Evolutionary conservation across 2,888 invertebrate genomes (phyloP).

Genomic region (Pristionchus fissidentatus): DNA sequence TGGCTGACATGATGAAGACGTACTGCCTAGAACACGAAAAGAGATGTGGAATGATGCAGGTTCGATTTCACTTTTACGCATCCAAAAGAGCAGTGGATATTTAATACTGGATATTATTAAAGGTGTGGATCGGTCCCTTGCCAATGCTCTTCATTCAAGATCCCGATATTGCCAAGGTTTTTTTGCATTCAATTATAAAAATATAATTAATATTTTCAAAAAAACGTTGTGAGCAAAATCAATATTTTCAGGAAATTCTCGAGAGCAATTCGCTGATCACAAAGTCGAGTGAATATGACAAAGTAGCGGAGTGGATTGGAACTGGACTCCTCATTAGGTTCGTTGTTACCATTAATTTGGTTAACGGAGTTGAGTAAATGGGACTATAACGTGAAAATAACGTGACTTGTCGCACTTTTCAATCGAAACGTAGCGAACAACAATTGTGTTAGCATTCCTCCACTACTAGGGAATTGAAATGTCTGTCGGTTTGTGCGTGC

Average conservation of each 20-base stretch:
- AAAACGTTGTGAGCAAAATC: not conserved
- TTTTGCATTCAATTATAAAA: too few relatives aligned
- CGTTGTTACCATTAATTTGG: too few relatives aligned
- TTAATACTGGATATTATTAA: not conserved
- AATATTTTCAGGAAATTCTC: slow-evolving; percentile 62
- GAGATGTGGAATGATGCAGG: slow-evolving; percentile 33
- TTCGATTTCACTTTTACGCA: not conserved
- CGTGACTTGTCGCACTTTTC: too few relatives aligned
- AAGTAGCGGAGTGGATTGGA: slow-evolving; percentile 78
- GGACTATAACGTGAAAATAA: too few relatives aligned
- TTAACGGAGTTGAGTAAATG: too few relatives aligned
- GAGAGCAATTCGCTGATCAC: slow-evolving; percentile 74
- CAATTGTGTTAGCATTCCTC: too few relatives aligned
- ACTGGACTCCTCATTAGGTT: slow-evolving; percentile 76
- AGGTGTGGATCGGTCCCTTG: slow-evolving; percentile 38
- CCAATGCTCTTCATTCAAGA: slow-evolving; percentile 12
- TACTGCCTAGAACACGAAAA: not conserved
- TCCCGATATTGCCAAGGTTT: slow-evolving; percentile 32
- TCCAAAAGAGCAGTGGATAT: not conserved
- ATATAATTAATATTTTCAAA: not conserved
- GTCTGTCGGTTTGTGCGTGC: too few relatives aligned
- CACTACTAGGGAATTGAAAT: too few relatives aligned
- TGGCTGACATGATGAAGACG: not conserved
- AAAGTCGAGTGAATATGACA: slow-evolving; percentile 76
- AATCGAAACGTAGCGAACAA: too few relatives aligned